Conservation (phyloP, 2,797 vertebrate genomes). For the Ficedula albicollis region DNA sequence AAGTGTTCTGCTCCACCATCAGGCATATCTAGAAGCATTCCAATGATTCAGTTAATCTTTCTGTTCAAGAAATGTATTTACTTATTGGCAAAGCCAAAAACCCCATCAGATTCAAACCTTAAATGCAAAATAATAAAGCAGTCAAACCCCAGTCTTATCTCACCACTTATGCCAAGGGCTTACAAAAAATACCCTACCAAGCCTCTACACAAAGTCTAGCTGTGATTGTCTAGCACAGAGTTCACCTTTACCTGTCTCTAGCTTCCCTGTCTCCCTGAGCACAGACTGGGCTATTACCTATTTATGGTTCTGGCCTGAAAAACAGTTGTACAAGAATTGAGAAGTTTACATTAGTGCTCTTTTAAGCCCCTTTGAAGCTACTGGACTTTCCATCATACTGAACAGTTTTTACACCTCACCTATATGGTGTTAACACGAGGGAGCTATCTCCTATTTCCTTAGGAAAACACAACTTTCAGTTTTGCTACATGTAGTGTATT, state of each 20-base stretch:
- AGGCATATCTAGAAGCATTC: conserved; percentile 82
- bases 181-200: not conserved
- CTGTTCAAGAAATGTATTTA: not conserved
- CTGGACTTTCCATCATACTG: not conserved
- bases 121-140: not conserved
- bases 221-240: not conserved
- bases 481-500: not conserved
- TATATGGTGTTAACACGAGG: not conserved
- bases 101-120: not conserved
- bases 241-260: not conserved
- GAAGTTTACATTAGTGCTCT: not conserved
- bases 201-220: not conserved
- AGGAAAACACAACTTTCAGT: not conserved
- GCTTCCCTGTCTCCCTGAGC: not conserved
- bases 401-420: not conserved
- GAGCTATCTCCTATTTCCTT: not conserved
- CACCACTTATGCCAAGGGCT: not conserved
- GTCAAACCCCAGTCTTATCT: not conserved
- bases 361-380: not conserved
- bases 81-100: not conserved
- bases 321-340: not conserved
- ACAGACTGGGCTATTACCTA: not conserved
- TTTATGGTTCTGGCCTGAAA: not conserved
- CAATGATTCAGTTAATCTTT: conserved; percentile 6
- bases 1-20: conserved; percentile 94